These are phyloP conservation scores for Todiramphus chloris DNA, from an alignment of 2,113 vertebrate genomes.

Conservation along the genomic window DNA sequence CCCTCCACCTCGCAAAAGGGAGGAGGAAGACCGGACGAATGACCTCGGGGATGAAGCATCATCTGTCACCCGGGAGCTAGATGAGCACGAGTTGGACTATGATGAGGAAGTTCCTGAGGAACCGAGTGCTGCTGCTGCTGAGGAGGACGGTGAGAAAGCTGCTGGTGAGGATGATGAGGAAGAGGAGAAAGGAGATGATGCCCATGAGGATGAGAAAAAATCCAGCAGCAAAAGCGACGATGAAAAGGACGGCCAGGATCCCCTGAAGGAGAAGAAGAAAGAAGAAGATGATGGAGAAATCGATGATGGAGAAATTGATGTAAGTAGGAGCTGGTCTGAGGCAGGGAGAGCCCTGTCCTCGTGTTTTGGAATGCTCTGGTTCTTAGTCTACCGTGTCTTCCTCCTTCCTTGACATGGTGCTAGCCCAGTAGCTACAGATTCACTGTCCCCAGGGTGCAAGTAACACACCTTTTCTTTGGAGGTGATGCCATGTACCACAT, in stretches of 20 bases:
- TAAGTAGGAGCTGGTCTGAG: constrained; percentile 74
- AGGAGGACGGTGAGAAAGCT: constrained; percentile 79
- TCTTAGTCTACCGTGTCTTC: not conserved
- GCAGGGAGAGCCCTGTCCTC: not conserved
- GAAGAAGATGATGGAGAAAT: constrained; percentile 97
- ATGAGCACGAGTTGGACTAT: constrained; percentile 96
- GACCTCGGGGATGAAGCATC: constrained; percentile 89
- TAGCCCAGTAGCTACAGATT: not conserved
- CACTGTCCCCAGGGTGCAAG: not conserved
- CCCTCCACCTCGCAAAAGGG: constrained; percentile 45
- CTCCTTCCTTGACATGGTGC: not conserved
- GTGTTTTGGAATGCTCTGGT: not conserved
- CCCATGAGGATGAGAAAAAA: constrained; percentile 58
- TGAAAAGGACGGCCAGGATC: constrained; percentile 79
- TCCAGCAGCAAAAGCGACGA: constrained; percentile 34
- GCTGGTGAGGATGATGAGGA: constrained; percentile 85
- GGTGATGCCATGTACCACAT: fast-evolving
- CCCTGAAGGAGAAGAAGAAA: constrained; percentile 89
- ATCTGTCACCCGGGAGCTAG: constrained; percentile 92
- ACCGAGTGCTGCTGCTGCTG: constrained; percentile 70
- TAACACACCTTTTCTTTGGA: not conserved
- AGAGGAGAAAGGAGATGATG: constrained; percentile 74
- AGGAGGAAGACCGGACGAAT: constrained; percentile 70
- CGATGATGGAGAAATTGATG: constrained; percentile 97
- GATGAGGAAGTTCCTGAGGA: constrained; percentile 98